Conservation (phyloP, 2,888 invertebrate genomes). For the Lithophane ornitopus region DNA sequence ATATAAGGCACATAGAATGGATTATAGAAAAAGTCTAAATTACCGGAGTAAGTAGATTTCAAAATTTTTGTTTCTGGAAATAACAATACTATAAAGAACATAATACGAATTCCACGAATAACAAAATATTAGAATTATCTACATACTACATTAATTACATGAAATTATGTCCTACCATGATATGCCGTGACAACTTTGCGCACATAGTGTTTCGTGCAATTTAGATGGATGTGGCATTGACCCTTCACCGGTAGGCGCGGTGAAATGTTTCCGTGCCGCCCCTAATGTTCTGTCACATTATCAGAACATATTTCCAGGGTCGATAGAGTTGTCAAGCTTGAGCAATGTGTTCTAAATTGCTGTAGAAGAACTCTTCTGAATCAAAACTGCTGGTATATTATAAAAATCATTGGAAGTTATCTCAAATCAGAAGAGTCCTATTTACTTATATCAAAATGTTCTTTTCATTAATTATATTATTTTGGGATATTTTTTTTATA, state of each 20-base stretch:
- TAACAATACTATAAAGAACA: slow-evolving; percentile 85
- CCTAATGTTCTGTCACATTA: slow-evolving; percentile 37
- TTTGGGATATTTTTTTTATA: slow-evolving; percentile 3
- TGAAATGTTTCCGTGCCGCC: slow-evolving; percentile 33
- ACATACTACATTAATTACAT: slow-evolving; percentile 60
- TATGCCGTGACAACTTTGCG: slow-evolving; percentile 56
- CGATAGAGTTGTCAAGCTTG: slow-evolving; percentile 56
- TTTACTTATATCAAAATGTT: slow-evolving; percentile 26
- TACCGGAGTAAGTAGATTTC: slow-evolving; percentile 55
- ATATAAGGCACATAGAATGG: slow-evolving; percentile 70
- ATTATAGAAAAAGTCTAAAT: slow-evolving; percentile 44
- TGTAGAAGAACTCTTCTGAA: slow-evolving; percentile 26
- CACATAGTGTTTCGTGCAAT: slow-evolving; percentile 18
- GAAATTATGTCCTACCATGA: slow-evolving; percentile 50
- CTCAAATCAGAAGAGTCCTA: slow-evolving; percentile 7
- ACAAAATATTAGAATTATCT: slow-evolving; percentile 65
- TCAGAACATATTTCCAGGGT: slow-evolving; percentile 29
- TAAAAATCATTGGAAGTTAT: slow-evolving; percentile 8
- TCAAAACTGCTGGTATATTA: background rate
- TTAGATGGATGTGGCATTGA: slow-evolving; percentile 43
- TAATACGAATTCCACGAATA: slow-evolving; percentile 85
- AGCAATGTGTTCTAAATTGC: slow-evolving; percentile 53
- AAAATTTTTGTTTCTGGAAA: slow-evolving; percentile 78
- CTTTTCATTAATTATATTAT: background rate
- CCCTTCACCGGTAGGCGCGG: slow-evolving; percentile 32